A percentile compares a stretch with the other conserved stretches of the same genome.
phyloP scores from a whole-genome alignment of 2,113 vertebrate species.

The Vicugna pacos region DNA sequence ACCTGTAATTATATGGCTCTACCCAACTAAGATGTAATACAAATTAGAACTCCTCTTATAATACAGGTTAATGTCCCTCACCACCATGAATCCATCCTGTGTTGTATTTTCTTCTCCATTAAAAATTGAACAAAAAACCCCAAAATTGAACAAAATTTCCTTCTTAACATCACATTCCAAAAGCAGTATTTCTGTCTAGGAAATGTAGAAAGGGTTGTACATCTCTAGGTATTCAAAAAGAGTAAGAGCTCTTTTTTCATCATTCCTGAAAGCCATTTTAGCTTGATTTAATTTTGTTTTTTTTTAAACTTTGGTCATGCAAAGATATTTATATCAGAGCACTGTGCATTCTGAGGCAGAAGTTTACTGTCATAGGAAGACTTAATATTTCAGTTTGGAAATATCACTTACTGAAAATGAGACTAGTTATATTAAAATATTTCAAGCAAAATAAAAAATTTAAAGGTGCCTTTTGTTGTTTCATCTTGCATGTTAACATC shows the following conservation, averaged over 20 bases:
- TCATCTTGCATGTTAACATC: not conserved
- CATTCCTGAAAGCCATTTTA: conserved; percentile 30
- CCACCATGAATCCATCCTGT: not conserved
- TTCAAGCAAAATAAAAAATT: not conserved
- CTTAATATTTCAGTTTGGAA: not conserved
- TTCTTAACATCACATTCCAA: conserved; percentile 72
- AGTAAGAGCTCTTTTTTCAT: conserved; percentile 25
- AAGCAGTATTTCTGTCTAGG: conserved; percentile 72
- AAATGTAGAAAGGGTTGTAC: conserved; percentile 67
- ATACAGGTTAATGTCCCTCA: conserved; percentile 21
- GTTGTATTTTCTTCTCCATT: conserved; percentile 68
- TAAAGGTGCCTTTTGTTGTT: not conserved
- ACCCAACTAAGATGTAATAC: conserved; percentile 60
- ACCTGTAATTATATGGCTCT: conserved; percentile 76
- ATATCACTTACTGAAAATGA: conserved; percentile 15
- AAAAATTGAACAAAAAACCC: not conserved
- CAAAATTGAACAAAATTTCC: conserved; percentile 21
- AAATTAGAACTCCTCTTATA: conserved; percentile 62
- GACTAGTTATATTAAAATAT: conserved; percentile 18
- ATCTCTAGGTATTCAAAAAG: not conserved
- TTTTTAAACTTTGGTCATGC: not conserved
- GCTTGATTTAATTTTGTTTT: not conserved
- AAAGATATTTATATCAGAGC: not conserved
- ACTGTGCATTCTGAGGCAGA: not conserved
- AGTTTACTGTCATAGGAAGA: not conserved